A percentile compares a stretch with the other conserved stretches of the same genome.
phyloP scores from a whole-genome alignment of 2,888 invertebrate species.

The Darwinula stevensoni region DNA sequence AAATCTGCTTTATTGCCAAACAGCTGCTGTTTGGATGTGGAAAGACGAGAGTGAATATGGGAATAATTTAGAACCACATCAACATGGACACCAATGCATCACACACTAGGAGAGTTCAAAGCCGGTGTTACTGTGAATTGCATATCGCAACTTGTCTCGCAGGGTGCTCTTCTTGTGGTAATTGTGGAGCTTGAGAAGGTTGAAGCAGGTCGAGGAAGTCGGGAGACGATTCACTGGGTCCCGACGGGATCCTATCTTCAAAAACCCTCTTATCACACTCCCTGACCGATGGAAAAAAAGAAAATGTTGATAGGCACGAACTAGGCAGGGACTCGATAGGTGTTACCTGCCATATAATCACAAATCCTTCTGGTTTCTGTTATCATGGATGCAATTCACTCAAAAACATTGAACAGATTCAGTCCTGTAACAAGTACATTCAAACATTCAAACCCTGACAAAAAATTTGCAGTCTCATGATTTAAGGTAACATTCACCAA shows the following conservation, averaged over 20 bases:
- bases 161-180: conserved; percentile 86
- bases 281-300: conserved; percentile 23
- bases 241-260: conserved; percentile 80
- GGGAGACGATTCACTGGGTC: conserved; percentile 79
- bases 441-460: no score
- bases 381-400: no score
- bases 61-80: no score
- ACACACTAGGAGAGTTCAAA: conserved; percentile 95
- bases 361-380: no score
- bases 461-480: no score
- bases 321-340: conserved; percentile 13
- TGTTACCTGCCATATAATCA: conserved; percentile 20
- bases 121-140: conserved; percentile 88
- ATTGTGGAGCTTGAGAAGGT: conserved; percentile 86
- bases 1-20: no score
- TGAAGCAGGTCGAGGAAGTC: conserved; percentile 98
- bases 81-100: no score
- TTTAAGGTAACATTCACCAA: no score
- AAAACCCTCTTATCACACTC: conserved; percentile 87
- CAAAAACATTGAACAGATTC: no score
- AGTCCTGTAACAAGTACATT: no score
- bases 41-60: no score
- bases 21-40: no score
- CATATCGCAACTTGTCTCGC: conserved; percentile 82
- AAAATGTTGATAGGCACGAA: background rate